phyloP scores from a whole-genome alignment of 2,797 vertebrate genomes.

The Cirrhinus molitorella region DNA sequence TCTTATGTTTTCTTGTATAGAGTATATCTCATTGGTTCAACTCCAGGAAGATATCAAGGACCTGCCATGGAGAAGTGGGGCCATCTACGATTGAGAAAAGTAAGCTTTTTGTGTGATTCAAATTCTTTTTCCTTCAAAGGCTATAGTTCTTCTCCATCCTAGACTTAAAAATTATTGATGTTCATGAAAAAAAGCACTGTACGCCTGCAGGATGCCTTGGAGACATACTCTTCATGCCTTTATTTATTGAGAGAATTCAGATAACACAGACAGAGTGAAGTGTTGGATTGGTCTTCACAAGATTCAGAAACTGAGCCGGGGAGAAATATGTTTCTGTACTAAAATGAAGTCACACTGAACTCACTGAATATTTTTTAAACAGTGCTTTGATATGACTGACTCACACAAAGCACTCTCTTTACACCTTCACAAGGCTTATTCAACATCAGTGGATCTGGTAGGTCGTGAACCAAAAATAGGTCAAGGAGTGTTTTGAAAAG shows the following conservation, averaged over 20 bases:
- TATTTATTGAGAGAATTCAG: conserved; percentile 23
- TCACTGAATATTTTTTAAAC: background rate
- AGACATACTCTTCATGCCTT: background rate
- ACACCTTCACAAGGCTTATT: background rate
- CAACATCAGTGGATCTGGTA: background rate
- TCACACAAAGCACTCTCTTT: background rate
- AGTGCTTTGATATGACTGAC: background rate
- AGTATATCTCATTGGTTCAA: conserved; percentile 92
- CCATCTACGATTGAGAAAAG: conserved; percentile 94
- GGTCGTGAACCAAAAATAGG: background rate
- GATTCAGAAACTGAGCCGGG: conserved; percentile 16
- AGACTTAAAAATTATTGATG: conserved; percentile 2
- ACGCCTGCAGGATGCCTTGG: background rate
- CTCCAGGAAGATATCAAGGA: conserved; percentile 92
- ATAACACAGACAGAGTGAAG: background rate
- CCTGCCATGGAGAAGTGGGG: conserved; percentile 94
- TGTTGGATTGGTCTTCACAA: conserved; percentile 18
- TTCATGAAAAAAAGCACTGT: conserved; percentile 15
- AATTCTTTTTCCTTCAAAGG: background rate
- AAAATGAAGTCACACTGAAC: background rate
- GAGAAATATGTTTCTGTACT: background rate
- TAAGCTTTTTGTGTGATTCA: conserved; percentile 60
- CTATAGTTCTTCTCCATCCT: background rate
- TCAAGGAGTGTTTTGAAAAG: background rate
- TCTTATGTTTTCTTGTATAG: conserved; percentile 65